Conservation (phyloP, 2,113 vertebrate species). For the Leptosomus discolor region DNA sequence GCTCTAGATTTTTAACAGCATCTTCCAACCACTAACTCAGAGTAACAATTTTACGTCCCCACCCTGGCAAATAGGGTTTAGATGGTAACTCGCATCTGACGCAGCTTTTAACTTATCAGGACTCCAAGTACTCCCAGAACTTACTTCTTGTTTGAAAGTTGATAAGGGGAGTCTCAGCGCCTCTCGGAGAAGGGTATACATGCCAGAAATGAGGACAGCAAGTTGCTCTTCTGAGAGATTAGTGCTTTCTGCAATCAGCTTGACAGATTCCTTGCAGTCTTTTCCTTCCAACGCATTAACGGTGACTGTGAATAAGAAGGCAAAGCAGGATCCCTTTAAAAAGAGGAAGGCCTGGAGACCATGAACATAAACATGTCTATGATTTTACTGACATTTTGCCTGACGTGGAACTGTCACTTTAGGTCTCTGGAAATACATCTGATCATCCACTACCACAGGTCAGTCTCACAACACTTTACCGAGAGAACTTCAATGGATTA, state of each 20-base stretch:
- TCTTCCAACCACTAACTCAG: background rate
- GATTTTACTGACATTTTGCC: background rate
- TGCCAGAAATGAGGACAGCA: constrained; percentile 78
- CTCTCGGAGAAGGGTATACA: constrained; percentile 79
- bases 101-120: background rate
- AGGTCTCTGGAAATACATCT: background rate
- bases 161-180: constrained; percentile 78
- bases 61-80: background rate
- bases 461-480: background rate
- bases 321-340: background rate
- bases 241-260: constrained; percentile 68
- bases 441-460: background rate
- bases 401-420: background rate
- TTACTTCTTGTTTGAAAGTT: constrained; percentile 81
- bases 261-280: constrained; percentile 80
- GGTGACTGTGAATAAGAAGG: constrained; percentile 71
- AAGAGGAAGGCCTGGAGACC: background rate
- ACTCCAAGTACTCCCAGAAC: background rate
- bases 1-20: background rate
- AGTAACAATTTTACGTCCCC: background rate
- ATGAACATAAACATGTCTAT: background rate
- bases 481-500: background rate
- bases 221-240: constrained; percentile 77
- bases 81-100: background rate
- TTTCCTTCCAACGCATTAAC: constrained; percentile 83